These are phyloP conservation scores for Caradrina kadenii DNA, from an alignment of 2,888 invertebrate species.

Conservation along the genomic window DNA sequence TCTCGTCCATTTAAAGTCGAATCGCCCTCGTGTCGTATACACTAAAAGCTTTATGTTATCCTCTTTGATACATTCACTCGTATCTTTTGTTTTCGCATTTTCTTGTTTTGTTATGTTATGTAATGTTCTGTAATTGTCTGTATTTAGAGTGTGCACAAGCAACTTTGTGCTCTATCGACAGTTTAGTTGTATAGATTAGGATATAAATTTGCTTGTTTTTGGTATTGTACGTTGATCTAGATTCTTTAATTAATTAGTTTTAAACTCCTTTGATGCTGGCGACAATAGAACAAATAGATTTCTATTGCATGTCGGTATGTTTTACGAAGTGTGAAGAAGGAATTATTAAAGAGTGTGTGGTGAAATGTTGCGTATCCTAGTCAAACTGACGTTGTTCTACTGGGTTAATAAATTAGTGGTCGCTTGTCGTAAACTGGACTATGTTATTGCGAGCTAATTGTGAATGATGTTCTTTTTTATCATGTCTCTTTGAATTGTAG, in stretches of 20 bases:
- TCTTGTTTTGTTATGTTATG: conserved; percentile 70
- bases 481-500: conserved; percentile 4
- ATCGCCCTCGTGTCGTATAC: conserved; percentile 52
- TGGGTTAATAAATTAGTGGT: conserved; percentile 46
- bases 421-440: conserved; percentile 38
- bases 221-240: conserved; percentile 59
- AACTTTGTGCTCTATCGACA: conserved; percentile 53
- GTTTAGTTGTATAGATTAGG: conserved; percentile 34
- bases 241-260: conserved; percentile 70
- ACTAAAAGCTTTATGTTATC: conserved; percentile 55
- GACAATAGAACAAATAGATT: conserved; percentile 60
- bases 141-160: conserved; percentile 46
- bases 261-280: conserved; percentile 67
- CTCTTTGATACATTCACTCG: conserved; percentile 69
- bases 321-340: conserved; percentile 59
- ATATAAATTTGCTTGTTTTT: conserved; percentile 45
- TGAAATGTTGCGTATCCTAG: conserved; percentile 49
- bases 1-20: conserved; percentile 35
- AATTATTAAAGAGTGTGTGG: conserved; percentile 58
- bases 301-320: conserved; percentile 55
- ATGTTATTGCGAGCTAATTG: conserved; percentile 22
- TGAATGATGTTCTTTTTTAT: conserved; percentile 23
- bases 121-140: conserved; percentile 69
- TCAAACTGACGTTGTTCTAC: conserved; percentile 43
- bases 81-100: conserved; percentile 65